Conservation (phyloP, 2,888 invertebrate genomes). For the Acanthosepion pharaonis region DNA sequence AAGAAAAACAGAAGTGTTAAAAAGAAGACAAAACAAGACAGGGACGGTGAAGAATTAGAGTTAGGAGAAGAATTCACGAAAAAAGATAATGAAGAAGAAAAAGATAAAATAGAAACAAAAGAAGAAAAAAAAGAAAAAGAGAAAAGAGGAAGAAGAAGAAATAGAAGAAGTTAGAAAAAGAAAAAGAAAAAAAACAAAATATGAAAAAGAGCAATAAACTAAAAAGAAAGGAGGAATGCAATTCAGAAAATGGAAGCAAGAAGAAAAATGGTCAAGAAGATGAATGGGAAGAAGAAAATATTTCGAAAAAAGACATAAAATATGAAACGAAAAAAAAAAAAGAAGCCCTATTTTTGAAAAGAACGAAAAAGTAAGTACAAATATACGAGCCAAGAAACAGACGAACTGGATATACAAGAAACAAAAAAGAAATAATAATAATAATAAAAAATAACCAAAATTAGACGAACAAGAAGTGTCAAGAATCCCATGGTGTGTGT, state of each 20-base stretch:
- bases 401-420: neutral
- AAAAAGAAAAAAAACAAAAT: neutral
- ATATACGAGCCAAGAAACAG: neutral
- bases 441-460: neutral
- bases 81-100: neutral
- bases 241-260: neutral
- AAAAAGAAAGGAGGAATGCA: neutral
- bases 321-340: neutral
- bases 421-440: neutral
- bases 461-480: neutral
- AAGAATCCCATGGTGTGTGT: slow-evolving; percentile 15
- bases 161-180: neutral
- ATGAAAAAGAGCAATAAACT: neutral
- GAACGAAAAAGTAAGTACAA: neutral
- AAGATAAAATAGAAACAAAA: neutral
- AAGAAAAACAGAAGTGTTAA: neutral
- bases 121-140: neutral
- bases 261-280: neutral
- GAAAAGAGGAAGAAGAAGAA: neutral
- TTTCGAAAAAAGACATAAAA: neutral
- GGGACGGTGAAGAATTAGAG: neutral
- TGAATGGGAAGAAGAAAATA: neutral
- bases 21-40: neutral
- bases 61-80: neutral
- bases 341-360: neutral